Base-by-base conservation (phyloP, 2,797 vertebrate species). In the Spheniscus humboldti region DNA sequence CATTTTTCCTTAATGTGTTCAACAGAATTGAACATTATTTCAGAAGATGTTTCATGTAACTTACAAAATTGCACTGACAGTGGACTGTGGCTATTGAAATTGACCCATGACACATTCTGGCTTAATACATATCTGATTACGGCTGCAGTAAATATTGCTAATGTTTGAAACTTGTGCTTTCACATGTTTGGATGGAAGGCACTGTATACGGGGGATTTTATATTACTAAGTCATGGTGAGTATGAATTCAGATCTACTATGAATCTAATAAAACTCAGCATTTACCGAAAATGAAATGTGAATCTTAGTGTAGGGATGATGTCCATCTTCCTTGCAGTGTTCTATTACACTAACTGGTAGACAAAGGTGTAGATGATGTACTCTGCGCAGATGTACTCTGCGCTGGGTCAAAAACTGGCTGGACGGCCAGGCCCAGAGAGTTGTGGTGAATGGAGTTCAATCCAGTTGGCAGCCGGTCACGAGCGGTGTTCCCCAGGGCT, bases 261-360 rank as follows among this genome's bases (percentile, higher is more conserved):
- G 19, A 63, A 57, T 59, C 11, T 62, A 59, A 11, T 59, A 24
- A 80, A 76, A 57, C 28, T 53, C 25, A 67, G 0, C 9, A 13
- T 48, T 47, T 73, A 31, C 41, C 2, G 2, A 75, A 95, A 89
- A 63, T 39, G 1, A 59, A 83, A 35, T 79, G 11, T 0, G 4
- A 53, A 8, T 55, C 17, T 86, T 30, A 74, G 3, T 63, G 19
- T 22, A 60, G 45, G 35, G 11, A 18, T 80, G 24, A 35, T 31
- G 11, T 73, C 18, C 8, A 13, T 23, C 30, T 50, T 60, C 28
- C 71, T 62, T 82, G 17, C 27, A 66, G 13, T 64, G 10, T 72
- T 88, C 31, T 31, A 0, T 50, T 84, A 18, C 0, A 2, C 9
- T 80, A 27, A 22, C 0, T 0, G 17, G 3, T 77, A 39, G 56